These are phyloP conservation scores for Rhagonycha lutea DNA, from an alignment of 2,888 invertebrate species.

Conservation along the genomic window DNA sequence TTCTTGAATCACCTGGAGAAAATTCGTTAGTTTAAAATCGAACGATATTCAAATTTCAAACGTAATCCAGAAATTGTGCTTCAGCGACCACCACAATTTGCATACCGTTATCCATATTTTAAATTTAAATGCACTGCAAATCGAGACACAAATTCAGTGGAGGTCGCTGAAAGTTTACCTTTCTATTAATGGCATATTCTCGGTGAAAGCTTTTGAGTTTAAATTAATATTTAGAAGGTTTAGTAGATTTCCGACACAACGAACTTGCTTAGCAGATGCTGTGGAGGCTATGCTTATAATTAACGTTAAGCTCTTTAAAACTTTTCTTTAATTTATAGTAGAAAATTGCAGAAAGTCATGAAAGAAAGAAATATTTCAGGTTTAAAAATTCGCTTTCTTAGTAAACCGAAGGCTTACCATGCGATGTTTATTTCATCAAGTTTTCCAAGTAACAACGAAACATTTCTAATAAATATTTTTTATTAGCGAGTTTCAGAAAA, in stretches of 20 bases:
- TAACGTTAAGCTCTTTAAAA: not conserved
- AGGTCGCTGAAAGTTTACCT: constrained; percentile 1
- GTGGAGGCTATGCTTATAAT: not conserved
- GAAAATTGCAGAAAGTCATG: not conserved
- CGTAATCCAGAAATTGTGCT: constrained; percentile 21
- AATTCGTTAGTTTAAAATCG: constrained; percentile 6
- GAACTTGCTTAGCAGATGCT: not conserved
- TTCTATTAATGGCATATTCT: constrained; percentile 7
- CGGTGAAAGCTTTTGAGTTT: not conserved
- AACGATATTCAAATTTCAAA: constrained; percentile 23
- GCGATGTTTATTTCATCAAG: not conserved
- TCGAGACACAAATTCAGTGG: constrained; percentile 9
- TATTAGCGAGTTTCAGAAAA: not conserved
- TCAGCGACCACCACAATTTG: constrained; percentile 22
- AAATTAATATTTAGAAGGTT: constrained; percentile 11
- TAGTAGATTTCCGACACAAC: not conserved
- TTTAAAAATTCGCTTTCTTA: not conserved
- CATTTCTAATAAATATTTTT: not conserved
- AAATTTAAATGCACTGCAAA: constrained; percentile 17
- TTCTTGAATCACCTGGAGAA: constrained; percentile 19
- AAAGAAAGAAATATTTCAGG: not conserved
- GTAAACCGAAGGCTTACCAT: not conserved
- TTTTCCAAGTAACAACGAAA: not conserved
- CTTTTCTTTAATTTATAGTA: not conserved
- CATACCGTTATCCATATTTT: constrained; percentile 20